A percentile compares a stretch with the other conserved stretches of the same genome.
Evolutionary conservation across 2,113 vertebrate species (phyloP).

Genomic region (Electrona antarctica): DNA sequence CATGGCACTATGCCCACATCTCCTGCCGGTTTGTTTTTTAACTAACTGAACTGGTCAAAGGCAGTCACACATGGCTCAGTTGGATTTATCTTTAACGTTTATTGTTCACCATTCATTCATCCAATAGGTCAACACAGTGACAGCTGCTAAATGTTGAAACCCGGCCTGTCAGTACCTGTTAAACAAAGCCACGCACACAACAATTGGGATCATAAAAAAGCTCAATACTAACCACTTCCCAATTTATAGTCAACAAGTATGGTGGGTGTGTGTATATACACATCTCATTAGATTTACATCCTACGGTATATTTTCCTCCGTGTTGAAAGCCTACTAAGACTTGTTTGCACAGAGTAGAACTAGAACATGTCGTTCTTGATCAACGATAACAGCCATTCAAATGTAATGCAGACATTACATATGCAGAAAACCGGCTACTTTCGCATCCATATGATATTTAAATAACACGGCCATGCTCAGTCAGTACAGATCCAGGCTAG

Average conservation of each 20-base stretch:
- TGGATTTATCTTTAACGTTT: not conserved
- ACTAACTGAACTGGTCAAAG: not conserved
- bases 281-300: no score
- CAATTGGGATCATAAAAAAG: not conserved
- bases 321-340: no score
- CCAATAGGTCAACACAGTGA: not conserved
- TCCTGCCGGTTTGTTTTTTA: not conserved
- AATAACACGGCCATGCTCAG: not conserved
- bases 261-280: no score
- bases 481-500: not conserved
- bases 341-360: not conserved
- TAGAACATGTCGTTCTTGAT: conserved; percentile 42
- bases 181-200: not conserved
- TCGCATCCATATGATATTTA: not conserved
- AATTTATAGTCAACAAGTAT: no score
- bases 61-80: not conserved
- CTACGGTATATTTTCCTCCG: no score
- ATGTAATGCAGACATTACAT: conserved; percentile 14
- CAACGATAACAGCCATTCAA: not conserved
- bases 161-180: not conserved
- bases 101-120: not conserved
- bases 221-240: no score
- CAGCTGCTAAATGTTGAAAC: not conserved
- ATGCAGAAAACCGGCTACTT: no score
- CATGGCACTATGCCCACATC: no score